Base-by-base conservation (phyloP, 2,113 vertebrate species). In the Pandion haliaetus region DNA sequence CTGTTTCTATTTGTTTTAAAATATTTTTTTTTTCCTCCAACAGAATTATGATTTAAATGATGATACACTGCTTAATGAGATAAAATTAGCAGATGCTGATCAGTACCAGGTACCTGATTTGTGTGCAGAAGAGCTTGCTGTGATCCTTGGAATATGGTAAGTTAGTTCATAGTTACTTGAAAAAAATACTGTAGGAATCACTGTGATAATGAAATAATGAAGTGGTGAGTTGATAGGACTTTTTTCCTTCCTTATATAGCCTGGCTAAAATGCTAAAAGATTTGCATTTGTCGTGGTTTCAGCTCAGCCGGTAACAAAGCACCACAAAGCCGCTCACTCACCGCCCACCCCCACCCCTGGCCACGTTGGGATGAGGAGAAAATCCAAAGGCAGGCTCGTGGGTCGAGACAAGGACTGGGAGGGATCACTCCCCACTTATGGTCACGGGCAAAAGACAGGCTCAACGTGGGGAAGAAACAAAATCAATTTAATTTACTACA, bases 111-210 rank as follows among this genome's bases (percentile, higher is more conserved):
- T 99, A n/a, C 99, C 99, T 29, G 98, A 99, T 72, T 97, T 99
- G 5, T 98, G 98, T 29, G 99, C 99, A 5, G 99, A 99, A 94
- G 99, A 99, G 94, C 99, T 99, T 96, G 99, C 99, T 31, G 98
- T 99, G 87, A 98, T 99, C 85, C 99, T 99, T 93, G 99, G 98
- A 55, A 67, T 99, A 93, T 99, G 99, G 99, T 99, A 96, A 97
- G 98, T 96, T 77, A 47, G 13, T 88, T 89, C 38, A 42, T 58
- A 32, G 4, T 76, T 93, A 49, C 28, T 74, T 52, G 47, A 67
- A 73, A 72, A 26, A 29, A 5, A 34, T 17, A 18, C 8, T 45
- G 14, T 11, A 10, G 76, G 40, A 93, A 67, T 86, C 36, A 57
- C 45, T 92, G 3, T 73, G n/a, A n/a, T 59, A 80, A 40, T 34